phyloP scores from a whole-genome alignment of 2,888 invertebrate genomes.

The Ichneumoninae sp. region DNA sequence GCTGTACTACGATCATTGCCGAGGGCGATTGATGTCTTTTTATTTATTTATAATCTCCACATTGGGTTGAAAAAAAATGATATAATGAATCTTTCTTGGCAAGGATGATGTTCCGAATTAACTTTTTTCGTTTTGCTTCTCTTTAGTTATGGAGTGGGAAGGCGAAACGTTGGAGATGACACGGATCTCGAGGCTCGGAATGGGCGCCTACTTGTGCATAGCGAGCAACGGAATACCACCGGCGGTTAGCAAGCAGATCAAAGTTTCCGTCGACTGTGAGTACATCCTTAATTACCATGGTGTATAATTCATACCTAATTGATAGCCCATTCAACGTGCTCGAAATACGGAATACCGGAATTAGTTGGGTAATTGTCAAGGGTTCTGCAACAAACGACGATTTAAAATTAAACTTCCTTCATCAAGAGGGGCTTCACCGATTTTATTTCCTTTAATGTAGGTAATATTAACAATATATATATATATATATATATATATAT shows the following conservation, averaged over 20 bases:
- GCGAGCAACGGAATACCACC: constrained; percentile 96
- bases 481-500: too few relatives aligned
- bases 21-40: not conserved
- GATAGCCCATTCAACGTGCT: not conserved
- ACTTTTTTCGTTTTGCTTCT: not conserved
- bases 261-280: constrained; percentile 98
- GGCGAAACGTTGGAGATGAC: constrained; percentile 93
- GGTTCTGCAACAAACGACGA: not conserved
- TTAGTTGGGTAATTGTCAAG: not conserved
- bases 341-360: not conserved
- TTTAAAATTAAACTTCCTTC: not conserved
- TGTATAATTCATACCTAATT: constrained; percentile 7
- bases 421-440: not conserved
- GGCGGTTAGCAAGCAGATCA: constrained; percentile 95
- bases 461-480: not conserved
- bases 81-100: not conserved
- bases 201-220: constrained; percentile 97
- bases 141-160: constrained; percentile 92
- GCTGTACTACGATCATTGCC: not conserved
- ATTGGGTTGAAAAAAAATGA: not conserved
- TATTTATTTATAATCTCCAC: not conserved
- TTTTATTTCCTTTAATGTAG: not conserved
- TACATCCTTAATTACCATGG: constrained; percentile 78
- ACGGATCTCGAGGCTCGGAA: constrained; percentile 93
- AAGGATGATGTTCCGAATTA: not conserved